These are phyloP conservation scores for Stenodera caucasica DNA, from an alignment of 2,888 invertebrate genomes.

Conservation along the genomic window DNA sequence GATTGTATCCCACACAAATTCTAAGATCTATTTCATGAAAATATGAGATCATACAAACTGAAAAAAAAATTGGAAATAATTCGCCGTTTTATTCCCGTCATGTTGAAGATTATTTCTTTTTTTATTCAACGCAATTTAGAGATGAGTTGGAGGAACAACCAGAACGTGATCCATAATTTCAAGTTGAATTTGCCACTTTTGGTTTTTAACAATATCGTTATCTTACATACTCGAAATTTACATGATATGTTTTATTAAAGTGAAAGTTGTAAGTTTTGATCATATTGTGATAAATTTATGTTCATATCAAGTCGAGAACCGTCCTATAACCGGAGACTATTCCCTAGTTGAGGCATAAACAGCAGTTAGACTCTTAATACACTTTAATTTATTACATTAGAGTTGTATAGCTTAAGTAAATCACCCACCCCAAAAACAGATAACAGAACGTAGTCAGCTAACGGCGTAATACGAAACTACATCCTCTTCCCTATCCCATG, in stretches of 20 bases:
- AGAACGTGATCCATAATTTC: not conserved
- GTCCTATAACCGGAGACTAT: conserved; percentile 3
- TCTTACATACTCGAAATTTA: not conserved
- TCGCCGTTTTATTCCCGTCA: not conserved
- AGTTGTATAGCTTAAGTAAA: conserved; percentile 31
- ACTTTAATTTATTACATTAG: conserved; percentile 33
- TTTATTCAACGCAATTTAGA: not conserved
- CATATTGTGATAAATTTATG: not conserved
- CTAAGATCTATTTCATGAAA: not conserved
- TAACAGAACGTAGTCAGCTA: conserved; percentile 24
- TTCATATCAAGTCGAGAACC: not conserved
- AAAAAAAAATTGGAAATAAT: not conserved
- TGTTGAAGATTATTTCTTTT: not conserved
- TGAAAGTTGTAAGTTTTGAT: not conserved
- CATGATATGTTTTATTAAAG: conserved; percentile 1
- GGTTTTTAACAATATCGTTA: not conserved
- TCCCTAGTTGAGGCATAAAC: conserved; percentile 29
- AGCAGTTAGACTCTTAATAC: conserved; percentile 34
- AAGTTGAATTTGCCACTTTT: not conserved
- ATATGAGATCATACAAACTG: not conserved
- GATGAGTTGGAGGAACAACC: not conserved
- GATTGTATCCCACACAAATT: not conserved
- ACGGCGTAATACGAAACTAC: conserved; percentile 26
- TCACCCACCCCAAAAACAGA: conserved; percentile 31
- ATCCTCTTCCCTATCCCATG: conserved; percentile 15